These are phyloP conservation scores for Batillaria attramentaria DNA, from an alignment of 1,140 invertebrate genomes.

Conservation along the genomic window DNA sequence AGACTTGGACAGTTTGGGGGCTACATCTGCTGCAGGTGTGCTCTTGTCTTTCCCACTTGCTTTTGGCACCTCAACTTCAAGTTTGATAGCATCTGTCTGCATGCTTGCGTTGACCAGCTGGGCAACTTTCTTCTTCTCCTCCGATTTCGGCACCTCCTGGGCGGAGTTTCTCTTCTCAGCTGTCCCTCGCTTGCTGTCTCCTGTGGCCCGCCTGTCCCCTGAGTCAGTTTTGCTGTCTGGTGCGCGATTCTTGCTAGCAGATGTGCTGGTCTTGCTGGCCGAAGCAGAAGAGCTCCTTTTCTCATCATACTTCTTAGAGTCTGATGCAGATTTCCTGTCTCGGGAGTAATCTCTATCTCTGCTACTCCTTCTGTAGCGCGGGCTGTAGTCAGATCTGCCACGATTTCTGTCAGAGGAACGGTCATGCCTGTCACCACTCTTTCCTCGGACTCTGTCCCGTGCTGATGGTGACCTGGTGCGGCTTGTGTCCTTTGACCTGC, in stretches of 20 bases:
- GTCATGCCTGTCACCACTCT: neutral
- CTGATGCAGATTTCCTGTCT: slow-evolving; percentile 15
- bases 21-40: too few relatives aligned
- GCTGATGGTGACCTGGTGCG: neutral
- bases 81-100: too few relatives aligned
- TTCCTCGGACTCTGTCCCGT: too few relatives aligned
- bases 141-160: too few relatives aligned
- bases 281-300: too few relatives aligned
- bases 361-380: slow-evolving; percentile 1
- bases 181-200: neutral
- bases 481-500: neutral
- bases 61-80: too few relatives aligned
- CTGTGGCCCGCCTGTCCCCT: neutral
- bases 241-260: neutral
- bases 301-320: too few relatives aligned
- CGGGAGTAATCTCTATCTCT: slow-evolving; percentile 12
- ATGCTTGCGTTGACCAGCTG: too few relatives aligned
- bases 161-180: neutral
- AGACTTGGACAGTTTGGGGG: too few relatives aligned
- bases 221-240: too few relatives aligned
- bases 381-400: neutral
- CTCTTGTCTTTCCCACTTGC: too few relatives aligned
- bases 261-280: neutral
- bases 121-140: too few relatives aligned
- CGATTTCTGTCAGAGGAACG: neutral